Conservation (phyloP, 2,888 invertebrate genomes). For the Caenorhabditis imperialis region DNA sequence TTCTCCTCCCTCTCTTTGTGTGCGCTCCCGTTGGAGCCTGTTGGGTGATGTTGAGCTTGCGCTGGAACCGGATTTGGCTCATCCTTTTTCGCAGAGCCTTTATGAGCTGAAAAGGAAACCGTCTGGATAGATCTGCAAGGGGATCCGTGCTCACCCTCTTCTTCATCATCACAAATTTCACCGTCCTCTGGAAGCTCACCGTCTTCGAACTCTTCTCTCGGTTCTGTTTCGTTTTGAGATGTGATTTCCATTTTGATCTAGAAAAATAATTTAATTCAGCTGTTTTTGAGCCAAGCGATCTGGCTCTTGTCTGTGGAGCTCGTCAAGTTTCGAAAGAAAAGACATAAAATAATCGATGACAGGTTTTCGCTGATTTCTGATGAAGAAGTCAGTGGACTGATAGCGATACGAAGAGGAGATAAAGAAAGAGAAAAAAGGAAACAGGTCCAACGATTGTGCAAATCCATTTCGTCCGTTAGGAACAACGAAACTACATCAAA, state of each 20-base stretch:
- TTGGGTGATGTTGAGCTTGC: conserved; percentile 1
- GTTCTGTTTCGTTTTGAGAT: conserved; percentile 35
- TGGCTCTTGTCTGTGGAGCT: neutral
- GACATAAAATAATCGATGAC: neutral
- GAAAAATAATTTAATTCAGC: conserved; percentile 8
- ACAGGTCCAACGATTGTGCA: conserved; percentile 2
- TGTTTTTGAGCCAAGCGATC: too few species aligned
- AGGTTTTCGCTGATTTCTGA: neutral
- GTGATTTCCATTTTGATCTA: conserved; percentile 56
- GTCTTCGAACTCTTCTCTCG: conserved; percentile 67
- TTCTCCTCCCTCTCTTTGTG: conserved; percentile 4
- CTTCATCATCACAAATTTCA: conserved; percentile 76
- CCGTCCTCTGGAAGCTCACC: conserved; percentile 77
- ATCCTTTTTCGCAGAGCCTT: neutral
- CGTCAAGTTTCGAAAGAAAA: neutral
- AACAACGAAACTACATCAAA: too few species aligned
- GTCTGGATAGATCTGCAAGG: neutral
- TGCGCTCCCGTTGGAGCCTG: neutral
- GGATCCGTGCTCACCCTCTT: conserved; percentile 44
- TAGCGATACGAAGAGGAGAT: neutral
- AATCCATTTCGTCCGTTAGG: neutral
- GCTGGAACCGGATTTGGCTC: neutral
- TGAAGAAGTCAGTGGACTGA: neutral
- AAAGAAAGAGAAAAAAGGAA: neutral
- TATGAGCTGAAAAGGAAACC: neutral